phyloP scores from a whole-genome alignment of 2,113 vertebrate genomes.

The Percina caprodes region DNA sequence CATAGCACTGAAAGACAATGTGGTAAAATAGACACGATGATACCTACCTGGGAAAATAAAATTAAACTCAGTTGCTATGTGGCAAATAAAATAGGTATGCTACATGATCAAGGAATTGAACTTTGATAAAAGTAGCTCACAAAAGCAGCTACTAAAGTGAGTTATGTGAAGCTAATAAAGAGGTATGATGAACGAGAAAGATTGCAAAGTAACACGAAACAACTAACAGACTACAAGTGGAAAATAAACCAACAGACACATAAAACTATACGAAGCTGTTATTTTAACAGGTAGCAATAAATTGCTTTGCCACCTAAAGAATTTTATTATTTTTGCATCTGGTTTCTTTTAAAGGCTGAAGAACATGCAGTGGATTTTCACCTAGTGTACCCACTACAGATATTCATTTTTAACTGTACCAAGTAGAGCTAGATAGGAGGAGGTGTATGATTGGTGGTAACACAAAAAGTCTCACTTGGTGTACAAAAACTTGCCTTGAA shows the following conservation, averaged over 20 bases:
- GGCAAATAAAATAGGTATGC: not conserved
- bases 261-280: not conserved
- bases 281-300: not conserved
- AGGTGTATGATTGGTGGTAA: not conserved
- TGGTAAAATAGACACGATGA: conserved; percentile 1
- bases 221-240: not conserved
- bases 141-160: not conserved
- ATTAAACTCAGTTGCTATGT: not conserved
- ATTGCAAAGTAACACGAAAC: not conserved
- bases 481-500: not conserved
- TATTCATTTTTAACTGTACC: not conserved
- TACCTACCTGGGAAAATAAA: not conserved
- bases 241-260: not conserved
- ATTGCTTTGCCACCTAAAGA: not conserved
- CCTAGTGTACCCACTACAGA: not conserved
- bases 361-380: not conserved
- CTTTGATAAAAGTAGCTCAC: conserved; percentile 7
- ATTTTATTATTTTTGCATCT: not conserved
- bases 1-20: not conserved
- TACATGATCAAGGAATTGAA: not conserved
- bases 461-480: conserved; percentile 2
- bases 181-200: not conserved
- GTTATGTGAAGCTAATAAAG: not conserved
- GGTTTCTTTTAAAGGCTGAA: not conserved
- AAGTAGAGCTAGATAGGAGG: not conserved